A percentile compares a stretch with the other conserved stretches of the same genome.
phyloP scores from a whole-genome alignment of 2,113 vertebrate genomes.

The Xiphophorus couchianus region DNA sequence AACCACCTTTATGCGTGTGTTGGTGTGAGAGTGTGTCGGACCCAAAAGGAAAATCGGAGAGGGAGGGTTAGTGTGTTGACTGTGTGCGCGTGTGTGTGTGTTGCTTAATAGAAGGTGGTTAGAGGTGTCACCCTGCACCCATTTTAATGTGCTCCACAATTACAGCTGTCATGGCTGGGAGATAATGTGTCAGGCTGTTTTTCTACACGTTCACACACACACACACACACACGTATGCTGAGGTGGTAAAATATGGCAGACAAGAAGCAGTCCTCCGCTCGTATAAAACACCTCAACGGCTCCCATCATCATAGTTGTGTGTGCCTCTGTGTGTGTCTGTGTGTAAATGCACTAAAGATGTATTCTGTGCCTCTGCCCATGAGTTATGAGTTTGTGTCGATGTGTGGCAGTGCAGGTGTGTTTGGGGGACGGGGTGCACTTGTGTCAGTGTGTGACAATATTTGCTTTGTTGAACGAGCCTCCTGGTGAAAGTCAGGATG shows the following conservation, averaged over 20 bases:
- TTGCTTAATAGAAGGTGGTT: slow-evolving; percentile 79
- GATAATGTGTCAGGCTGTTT: slow-evolving; percentile 66
- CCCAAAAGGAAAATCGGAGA: background rate
- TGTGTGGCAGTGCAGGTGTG: slow-evolving; percentile 32
- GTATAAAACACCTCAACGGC: slow-evolving; percentile 64
- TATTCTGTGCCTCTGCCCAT: slow-evolving; percentile 45
- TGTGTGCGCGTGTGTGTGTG: slow-evolving; percentile 51
- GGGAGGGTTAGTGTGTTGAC: slow-evolving; percentile 32
- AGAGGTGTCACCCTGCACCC: slow-evolving; percentile 79
- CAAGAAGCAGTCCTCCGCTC: slow-evolving; percentile 51
- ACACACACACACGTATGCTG: slow-evolving; percentile 6
- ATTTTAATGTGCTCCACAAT: slow-evolving; percentile 80
- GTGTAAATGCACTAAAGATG: slow-evolving; percentile 51
- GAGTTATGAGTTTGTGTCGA: slow-evolving; percentile 61
- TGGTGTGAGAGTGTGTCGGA: slow-evolving; percentile 20
- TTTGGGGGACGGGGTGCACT: slow-evolving; percentile 3
- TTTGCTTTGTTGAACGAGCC: slow-evolving; percentile 74
- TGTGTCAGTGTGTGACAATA: slow-evolving; percentile 54
- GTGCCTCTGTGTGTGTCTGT: slow-evolving; percentile 24
- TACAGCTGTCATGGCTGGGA: slow-evolving; percentile 76
- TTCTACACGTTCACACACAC: slow-evolving; percentile 20
- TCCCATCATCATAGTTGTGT: slow-evolving; percentile 41
- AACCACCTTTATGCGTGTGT: slow-evolving; percentile 48
- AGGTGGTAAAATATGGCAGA: slow-evolving; percentile 65
- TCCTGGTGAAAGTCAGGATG: slow-evolving; percentile 58